A percentile compares a stretch with the other conserved stretches of the same genome.
Conservation (phyloP, 2,797 vertebrate species). For the Babyrousa celebensis region DNA sequence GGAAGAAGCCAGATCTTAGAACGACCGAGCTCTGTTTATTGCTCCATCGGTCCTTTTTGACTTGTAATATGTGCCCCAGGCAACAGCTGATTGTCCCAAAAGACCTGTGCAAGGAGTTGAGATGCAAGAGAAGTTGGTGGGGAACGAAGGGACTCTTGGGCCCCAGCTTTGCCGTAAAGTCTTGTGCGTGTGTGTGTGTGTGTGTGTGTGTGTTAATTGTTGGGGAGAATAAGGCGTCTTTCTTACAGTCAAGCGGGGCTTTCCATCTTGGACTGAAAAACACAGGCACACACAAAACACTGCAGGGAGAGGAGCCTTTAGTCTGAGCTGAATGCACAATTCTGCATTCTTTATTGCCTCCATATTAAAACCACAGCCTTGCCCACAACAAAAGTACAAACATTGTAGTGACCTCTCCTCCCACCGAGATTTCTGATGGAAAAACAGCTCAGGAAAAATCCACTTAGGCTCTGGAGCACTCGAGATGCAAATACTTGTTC, state of each 20-base stretch:
- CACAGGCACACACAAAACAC: constrained; percentile 31
- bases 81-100: neutral
- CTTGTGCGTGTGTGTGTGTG: neutral
- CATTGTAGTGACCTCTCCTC: constrained; percentile 28
- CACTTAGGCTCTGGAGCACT: constrained; percentile 31
- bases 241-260: constrained; percentile 48
- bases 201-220: neutral
- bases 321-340: constrained; percentile 64
- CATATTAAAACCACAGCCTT: constrained; percentile 44
- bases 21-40: neutral
- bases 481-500: constrained; percentile 60
- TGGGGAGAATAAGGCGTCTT: constrained; percentile 67
- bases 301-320: neutral
- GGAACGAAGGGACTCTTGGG: neutral
- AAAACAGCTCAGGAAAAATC: constrained; percentile 73
- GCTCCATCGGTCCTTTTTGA: neutral
- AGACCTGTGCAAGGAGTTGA: neutral
- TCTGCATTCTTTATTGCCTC: constrained; percentile 70
- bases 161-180: neutral
- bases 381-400: constrained; percentile 51
- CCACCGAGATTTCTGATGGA: constrained; percentile 66
- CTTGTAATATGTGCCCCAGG: neutral
- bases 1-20: neutral
- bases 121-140: neutral
- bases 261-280: constrained; percentile 65